These are phyloP conservation scores for Cryptotermes secundus DNA, from an alignment of 1,140 invertebrate genomes.

Conservation along the genomic window DNA sequence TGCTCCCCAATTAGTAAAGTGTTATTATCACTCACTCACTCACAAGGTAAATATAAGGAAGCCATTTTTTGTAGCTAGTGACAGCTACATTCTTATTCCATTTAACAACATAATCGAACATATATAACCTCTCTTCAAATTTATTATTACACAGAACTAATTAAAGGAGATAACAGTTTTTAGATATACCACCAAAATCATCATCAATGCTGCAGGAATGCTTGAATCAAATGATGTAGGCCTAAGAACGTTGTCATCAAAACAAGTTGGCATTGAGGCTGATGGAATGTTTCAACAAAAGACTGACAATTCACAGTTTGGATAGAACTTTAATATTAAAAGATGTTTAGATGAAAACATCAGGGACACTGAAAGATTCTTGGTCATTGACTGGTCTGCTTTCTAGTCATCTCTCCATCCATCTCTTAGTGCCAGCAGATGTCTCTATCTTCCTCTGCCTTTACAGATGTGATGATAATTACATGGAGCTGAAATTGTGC, in stretches of 20 bases:
- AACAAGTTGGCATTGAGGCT: conserved; percentile 5
- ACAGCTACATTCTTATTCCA: too few species aligned
- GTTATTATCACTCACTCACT: too few species aligned
- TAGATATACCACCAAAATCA: not conserved
- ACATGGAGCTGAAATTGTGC: not conserved
- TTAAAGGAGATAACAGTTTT: not conserved
- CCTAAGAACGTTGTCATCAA: not conserved
- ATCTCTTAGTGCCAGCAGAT: conserved; percentile 7
- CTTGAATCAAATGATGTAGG: not conserved
- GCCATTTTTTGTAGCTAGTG: not conserved
- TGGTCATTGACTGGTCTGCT: not conserved
- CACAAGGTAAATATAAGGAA: not conserved
- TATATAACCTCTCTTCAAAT: not conserved
- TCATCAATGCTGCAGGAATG: not conserved
- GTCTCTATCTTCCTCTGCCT: not conserved
- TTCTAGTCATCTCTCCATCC: not conserved
- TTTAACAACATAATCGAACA: too few species aligned
- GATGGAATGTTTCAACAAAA: conserved; percentile 7
- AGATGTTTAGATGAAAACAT: not conserved
- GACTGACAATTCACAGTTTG: not conserved
- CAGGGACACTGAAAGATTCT: not conserved
- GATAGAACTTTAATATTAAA: not conserved
- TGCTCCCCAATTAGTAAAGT: too few species aligned
- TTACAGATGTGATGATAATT: not conserved
- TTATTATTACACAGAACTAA: not conserved